phyloP scores from a whole-genome alignment of 2,113 vertebrate genomes.

The Dunckerocampus dactyliophorus region DNA sequence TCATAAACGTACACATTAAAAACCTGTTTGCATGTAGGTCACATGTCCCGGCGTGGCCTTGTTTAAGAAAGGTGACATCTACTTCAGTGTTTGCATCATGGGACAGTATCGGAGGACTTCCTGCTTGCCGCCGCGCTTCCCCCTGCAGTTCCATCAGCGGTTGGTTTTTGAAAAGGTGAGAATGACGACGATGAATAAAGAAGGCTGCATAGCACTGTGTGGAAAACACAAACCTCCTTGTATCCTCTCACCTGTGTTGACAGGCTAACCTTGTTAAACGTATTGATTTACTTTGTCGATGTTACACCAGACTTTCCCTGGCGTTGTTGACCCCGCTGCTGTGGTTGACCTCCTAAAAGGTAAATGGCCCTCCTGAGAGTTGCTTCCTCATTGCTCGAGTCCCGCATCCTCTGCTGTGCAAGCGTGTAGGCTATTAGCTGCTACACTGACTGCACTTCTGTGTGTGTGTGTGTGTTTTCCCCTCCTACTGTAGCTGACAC shows the following conservation, averaged over 20 bases:
- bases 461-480: conserved; percentile 44
- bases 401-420: conserved; percentile 39
- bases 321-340: conserved; percentile 84
- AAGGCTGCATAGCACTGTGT: not conserved
- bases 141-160: conserved; percentile 81
- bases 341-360: conserved; percentile 85
- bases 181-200: not conserved
- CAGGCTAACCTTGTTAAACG: conserved; percentile 41
- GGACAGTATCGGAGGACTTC: conserved; percentile 84
- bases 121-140: conserved; percentile 79
- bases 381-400: conserved; percentile 47
- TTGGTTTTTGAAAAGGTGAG: conserved; percentile 91
- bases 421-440: conserved; percentile 51
- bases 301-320: conserved; percentile 76
- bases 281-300: conserved; percentile 46
- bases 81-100: conserved; percentile 85
- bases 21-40: conserved; percentile 71
- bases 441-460: conserved; percentile 47
- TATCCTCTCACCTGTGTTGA: conserved; percentile 1
- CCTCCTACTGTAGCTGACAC: conserved; percentile 81
- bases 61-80: conserved; percentile 77
- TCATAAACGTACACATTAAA: not conserved
- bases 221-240: not conserved
- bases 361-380: conserved; percentile 67
- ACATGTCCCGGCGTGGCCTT: conserved; percentile 84